Conservation (phyloP, 1,140 invertebrate genomes). For the Dolichoris vasculosae region DNA sequence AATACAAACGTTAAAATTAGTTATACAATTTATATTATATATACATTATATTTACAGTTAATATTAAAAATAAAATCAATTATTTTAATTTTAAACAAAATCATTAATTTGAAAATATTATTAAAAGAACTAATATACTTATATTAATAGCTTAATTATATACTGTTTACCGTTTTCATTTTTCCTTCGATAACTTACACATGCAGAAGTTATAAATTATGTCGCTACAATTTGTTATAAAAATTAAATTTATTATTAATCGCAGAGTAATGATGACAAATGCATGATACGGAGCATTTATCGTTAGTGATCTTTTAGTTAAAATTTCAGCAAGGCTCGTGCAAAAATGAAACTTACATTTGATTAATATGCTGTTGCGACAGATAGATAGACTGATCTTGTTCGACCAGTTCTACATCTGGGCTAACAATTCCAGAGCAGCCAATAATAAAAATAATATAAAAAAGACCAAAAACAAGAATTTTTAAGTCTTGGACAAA, state of each 20-base stretch:
- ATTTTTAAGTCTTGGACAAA: constrained; percentile 58
- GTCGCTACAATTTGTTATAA: constrained; percentile 18
- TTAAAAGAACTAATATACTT: background rate
- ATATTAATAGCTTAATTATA: constrained; percentile 12
- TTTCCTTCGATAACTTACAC: constrained; percentile 19
- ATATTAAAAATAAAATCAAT: background rate
- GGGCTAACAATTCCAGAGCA: constrained; percentile 67
- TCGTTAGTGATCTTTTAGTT: constrained; percentile 13
- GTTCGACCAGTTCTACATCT: constrained; percentile 67
- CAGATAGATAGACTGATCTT: constrained; percentile 62
- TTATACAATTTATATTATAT: too few relatives aligned
- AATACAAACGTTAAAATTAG: background rate
- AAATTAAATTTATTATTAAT: constrained; percentile 19
- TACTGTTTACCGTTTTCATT: constrained; percentile 34
- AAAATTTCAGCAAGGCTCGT: constrained; percentile 24
- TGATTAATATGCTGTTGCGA: constrained; percentile 60
- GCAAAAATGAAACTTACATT: constrained; percentile 65
- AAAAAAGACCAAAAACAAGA: constrained; percentile 58
- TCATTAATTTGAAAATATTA: background rate
- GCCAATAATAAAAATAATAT: constrained; percentile 60
- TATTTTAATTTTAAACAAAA: background rate
- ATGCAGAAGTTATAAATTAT: constrained; percentile 36
- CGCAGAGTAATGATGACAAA: constrained; percentile 16
- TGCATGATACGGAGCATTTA: background rate
- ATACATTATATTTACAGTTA: too few relatives aligned